phyloP scores from a whole-genome alignment of 2,113 vertebrate species.

The Prochilodus magdalenae region DNA sequence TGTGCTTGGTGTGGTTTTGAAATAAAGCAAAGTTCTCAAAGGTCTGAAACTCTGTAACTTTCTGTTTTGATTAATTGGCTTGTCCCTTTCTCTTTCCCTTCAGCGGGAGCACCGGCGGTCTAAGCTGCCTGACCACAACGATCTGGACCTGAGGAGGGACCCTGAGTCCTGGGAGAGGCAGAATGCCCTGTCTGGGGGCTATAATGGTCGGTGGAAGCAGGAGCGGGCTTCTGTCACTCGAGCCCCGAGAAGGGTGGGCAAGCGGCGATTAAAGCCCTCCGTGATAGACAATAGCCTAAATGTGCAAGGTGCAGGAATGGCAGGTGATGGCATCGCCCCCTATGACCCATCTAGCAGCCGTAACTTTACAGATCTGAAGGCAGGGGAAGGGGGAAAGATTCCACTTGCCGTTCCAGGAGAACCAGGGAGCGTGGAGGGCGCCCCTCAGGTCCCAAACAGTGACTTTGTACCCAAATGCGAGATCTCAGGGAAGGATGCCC shows the following conservation, averaged over 20 bases:
- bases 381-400: slow-evolving; percentile 65
- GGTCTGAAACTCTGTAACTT: too few species aligned
- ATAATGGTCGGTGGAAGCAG: slow-evolving; percentile 78
- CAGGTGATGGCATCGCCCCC: slow-evolving; percentile 53
- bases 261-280: slow-evolving; percentile 64
- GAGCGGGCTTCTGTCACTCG: slow-evolving; percentile 73
- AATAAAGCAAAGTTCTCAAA: too few species aligned
- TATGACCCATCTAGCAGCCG: slow-evolving; percentile 84
- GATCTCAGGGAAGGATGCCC: slow-evolving; percentile 90
- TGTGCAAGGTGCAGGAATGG: slow-evolving; percentile 57
- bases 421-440: slow-evolving; percentile 93
- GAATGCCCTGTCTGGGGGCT: slow-evolving; percentile 73
- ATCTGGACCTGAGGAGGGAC: slow-evolving; percentile 80
- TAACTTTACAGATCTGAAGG: slow-evolving; percentile 80
- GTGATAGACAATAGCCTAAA: slow-evolving; percentile 65
- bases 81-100: slow-evolving; percentile 2
- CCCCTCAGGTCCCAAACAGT: slow-evolving; percentile 84
- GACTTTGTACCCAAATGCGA: slow-evolving; percentile 92
- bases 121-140: slow-evolving; percentile 86
- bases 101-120: slow-evolving; percentile 86
- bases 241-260: slow-evolving; percentile 73
- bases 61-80: not conserved
- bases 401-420: slow-evolving; percentile 84
- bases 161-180: slow-evolving; percentile 76
- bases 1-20: too few species aligned